Percentiles rank a stretch among this genome's conserved stretches.
Conservation (phyloP, 2,888 invertebrate species). For the Dolichopus griseipennis region DNA sequence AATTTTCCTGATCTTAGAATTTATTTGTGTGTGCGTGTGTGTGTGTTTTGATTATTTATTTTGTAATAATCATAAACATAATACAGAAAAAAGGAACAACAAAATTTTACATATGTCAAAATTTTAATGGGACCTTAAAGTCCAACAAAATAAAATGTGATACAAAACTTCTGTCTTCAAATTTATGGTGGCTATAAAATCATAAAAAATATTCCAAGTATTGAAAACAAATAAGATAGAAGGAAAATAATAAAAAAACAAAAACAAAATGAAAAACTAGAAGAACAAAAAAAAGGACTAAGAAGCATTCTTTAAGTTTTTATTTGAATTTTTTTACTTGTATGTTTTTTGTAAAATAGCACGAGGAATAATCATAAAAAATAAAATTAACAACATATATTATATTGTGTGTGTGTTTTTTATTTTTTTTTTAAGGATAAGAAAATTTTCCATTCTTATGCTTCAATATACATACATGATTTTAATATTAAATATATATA, state of each 20-base stretch:
- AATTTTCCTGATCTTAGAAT: neutral
- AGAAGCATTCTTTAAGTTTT: too few species aligned
- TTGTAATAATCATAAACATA: neutral
- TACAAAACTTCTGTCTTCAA: neutral
- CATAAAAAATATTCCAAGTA: neutral
- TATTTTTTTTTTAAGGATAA: neutral
- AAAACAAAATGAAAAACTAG: neutral
- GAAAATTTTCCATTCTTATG: neutral
- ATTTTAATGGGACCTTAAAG: neutral
- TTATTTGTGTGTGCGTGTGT: neutral
- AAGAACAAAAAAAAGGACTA: too few species aligned
- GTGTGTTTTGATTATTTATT: neutral
- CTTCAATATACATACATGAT: too few species aligned
- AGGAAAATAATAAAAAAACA: neutral
- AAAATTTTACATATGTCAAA: slow-evolving; percentile 1
- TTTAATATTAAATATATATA: neutral
- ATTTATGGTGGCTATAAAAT: neutral
- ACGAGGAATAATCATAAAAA: slow-evolving; percentile 6
- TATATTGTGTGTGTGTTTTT: too few species aligned
- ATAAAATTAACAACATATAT: slow-evolving; percentile 2
- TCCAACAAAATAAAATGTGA: neutral
- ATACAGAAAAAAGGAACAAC: neutral
- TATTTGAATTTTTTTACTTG: too few species aligned
- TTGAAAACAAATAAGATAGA: neutral
- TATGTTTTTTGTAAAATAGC: neutral